Conservation (phyloP, 2,797 vertebrate genomes). For the Centroberyx gerrardi region DNA sequence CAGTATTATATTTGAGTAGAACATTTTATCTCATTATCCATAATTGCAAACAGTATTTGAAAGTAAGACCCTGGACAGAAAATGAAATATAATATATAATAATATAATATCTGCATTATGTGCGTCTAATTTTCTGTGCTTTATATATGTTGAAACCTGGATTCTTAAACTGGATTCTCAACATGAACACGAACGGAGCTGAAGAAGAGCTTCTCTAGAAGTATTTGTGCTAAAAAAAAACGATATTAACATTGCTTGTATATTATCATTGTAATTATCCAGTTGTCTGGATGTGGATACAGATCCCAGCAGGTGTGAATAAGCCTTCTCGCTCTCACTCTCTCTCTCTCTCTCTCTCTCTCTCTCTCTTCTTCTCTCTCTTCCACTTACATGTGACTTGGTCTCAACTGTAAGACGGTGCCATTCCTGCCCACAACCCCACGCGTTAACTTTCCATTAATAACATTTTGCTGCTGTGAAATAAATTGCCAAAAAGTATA, state of each 20-base stretch:
- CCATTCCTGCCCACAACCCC: conserved; percentile 31
- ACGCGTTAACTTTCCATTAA: conserved; percentile 28
- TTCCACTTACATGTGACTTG: conserved; percentile 30
- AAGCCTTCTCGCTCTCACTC: conserved; percentile 1
- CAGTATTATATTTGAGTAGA: too few species aligned
- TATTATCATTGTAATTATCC: background rate
- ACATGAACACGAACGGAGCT: conserved; percentile 6
- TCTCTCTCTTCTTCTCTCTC: conserved; percentile 10
- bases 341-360: background rate
- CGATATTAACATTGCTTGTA: conserved; percentile 16
- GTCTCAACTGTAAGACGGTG: conserved; percentile 34
- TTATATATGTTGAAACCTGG: background rate
- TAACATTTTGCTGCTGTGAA: conserved; percentile 66
- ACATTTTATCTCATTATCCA: too few species aligned
- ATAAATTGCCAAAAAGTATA: conserved; percentile 62
- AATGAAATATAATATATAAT: background rate
- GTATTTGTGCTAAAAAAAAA: conserved; percentile 31
- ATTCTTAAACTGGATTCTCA: background rate
- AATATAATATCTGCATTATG: background rate
- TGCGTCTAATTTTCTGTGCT: background rate
- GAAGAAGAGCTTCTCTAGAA: background rate
- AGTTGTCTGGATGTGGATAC: conserved; percentile 39
- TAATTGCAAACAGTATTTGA: too few species aligned
- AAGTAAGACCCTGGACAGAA: conserved; percentile 3
- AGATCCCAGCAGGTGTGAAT: conserved; percentile 56